Evolutionary conservation across 2,797 vertebrate species (phyloP).

Genomic region (Thaleichthys pacificus): DNA sequence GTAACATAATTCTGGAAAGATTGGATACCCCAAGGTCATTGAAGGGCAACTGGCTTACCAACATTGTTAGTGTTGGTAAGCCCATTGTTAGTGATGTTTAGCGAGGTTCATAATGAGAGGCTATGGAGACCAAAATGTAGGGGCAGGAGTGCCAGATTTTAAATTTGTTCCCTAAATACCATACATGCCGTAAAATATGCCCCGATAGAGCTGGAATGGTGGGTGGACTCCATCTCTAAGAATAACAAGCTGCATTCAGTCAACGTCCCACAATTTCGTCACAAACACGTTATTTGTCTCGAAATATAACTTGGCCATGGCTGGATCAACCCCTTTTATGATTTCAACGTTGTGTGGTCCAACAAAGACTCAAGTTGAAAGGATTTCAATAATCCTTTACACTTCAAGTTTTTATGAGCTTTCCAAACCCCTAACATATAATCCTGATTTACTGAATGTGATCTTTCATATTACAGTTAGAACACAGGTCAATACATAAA

Average conservation of each 20-base stretch:
- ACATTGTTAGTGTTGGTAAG: not conserved
- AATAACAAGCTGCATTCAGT: constrained; percentile 39
- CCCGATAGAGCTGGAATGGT: constrained; percentile 40
- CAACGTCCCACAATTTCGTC: constrained; percentile 18
- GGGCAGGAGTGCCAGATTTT: constrained; percentile 31
- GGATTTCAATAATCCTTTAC: not conserved
- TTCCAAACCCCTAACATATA: not conserved
- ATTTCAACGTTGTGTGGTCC: not conserved
- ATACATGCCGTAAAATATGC: constrained; percentile 26
- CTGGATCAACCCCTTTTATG: not conserved
- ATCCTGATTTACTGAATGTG: not conserved
- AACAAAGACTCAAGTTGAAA: not conserved
- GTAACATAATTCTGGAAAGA: not conserved
- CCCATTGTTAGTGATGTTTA: not conserved
- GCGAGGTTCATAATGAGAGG: constrained; percentile 53
- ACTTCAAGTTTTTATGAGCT: not conserved
- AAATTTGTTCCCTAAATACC: constrained; percentile 42
- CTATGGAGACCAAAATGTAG: constrained; percentile 59
- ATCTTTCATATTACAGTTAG: not conserved
- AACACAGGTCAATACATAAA: not conserved
- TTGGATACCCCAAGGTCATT: not conserved
- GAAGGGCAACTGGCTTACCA: not conserved
- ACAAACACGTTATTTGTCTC: constrained; percentile 11
- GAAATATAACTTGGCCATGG: not conserved
- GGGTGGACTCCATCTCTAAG: constrained; percentile 41